Evolutionary conservation across 2,888 invertebrate species (phyloP).

Genomic region (Bhutanitis thaidina): DNA sequence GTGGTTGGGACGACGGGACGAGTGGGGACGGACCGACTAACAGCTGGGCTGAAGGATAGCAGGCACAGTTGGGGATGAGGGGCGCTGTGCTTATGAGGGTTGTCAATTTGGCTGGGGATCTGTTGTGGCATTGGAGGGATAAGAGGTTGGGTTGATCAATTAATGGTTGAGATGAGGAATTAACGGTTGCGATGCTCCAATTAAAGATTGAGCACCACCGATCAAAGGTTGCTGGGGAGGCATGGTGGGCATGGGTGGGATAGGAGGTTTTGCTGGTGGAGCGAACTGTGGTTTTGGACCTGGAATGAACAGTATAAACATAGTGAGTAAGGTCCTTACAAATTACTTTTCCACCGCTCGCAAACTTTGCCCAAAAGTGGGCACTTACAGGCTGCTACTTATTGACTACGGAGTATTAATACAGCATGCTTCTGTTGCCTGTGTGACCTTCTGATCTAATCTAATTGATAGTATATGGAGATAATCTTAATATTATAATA

Average conservation of each 20-base stretch:
- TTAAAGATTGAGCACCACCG: conserved; percentile 19
- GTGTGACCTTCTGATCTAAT: no score
- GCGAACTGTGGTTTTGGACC: conserved; percentile 51
- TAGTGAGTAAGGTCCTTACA: no score
- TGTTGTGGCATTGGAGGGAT: conserved; percentile 30
- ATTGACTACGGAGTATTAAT: no score
- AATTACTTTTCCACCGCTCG: no score
- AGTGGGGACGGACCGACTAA: conserved; percentile 26
- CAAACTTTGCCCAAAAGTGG: no score
- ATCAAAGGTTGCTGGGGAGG: conserved; percentile 41
- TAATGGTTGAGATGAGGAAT: no score
- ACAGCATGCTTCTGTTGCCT: no score
- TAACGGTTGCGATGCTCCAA: conserved; percentile 8
- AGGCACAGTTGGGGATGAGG: conserved; percentile 27
- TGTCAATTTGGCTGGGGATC: conserved; percentile 17
- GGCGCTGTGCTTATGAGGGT: conserved; percentile 13
- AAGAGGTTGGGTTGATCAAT: conserved; percentile 32
- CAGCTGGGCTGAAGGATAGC: conserved; percentile 17
- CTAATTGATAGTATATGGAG: no score
- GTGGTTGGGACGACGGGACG: conserved; percentile 34
- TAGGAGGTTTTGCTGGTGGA: conserved; percentile 59
- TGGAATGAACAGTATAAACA: conserved; percentile 22
- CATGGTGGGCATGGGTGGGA: conserved; percentile 56
- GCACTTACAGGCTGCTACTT: no score
- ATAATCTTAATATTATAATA: no score